Evolutionary conservation across 1,140 invertebrate genomes (phyloP).

Genomic region (Caenorhabditis brenneri): DNA sequence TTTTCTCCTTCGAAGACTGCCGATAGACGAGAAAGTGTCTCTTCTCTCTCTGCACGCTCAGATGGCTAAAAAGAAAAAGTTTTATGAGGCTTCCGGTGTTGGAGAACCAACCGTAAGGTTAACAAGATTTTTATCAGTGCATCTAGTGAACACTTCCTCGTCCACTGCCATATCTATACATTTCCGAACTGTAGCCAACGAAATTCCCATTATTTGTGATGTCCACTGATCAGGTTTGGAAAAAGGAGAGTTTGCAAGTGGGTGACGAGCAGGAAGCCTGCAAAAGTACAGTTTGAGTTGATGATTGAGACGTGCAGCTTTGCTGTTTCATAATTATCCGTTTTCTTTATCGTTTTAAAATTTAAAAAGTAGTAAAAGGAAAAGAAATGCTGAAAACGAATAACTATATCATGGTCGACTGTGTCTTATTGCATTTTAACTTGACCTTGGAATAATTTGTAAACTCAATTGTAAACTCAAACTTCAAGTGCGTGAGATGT

Average conservation of each 20-base stretch:
- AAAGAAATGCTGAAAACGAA: no score
- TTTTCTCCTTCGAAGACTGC: slow-evolving; percentile 21
- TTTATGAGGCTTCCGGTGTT: no score
- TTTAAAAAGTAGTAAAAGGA: no score
- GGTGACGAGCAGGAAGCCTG: slow-evolving; percentile 19
- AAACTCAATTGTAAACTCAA: no score
- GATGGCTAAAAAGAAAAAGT: slow-evolving; percentile 14
- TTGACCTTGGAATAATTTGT: no score
- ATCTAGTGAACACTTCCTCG: slow-evolving; percentile 23
- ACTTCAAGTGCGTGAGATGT: no score
- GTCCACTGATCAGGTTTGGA: slow-evolving; percentile 29
- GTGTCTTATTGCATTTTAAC: no score
- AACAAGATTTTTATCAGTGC: slow-evolving; percentile 8
- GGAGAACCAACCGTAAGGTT: slow-evolving; percentile 10
- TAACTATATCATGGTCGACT: no score
- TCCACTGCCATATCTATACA: slow-evolving; percentile 29
- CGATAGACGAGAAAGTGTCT: not conserved
- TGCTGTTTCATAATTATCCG: not conserved
- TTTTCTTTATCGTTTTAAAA: no score
- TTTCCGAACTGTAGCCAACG: not conserved
- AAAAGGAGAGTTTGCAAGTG: not conserved
- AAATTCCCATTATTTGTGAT: slow-evolving; percentile 28
- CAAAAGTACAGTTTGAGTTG: not conserved
- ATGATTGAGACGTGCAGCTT: not conserved
- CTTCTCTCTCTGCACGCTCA: slow-evolving; percentile 19